Percentiles rank a stretch among this genome's conserved stretches.
Conservation (phyloP, 2,888 invertebrate species). For the Ashinkailepas kermadecensis region DNA sequence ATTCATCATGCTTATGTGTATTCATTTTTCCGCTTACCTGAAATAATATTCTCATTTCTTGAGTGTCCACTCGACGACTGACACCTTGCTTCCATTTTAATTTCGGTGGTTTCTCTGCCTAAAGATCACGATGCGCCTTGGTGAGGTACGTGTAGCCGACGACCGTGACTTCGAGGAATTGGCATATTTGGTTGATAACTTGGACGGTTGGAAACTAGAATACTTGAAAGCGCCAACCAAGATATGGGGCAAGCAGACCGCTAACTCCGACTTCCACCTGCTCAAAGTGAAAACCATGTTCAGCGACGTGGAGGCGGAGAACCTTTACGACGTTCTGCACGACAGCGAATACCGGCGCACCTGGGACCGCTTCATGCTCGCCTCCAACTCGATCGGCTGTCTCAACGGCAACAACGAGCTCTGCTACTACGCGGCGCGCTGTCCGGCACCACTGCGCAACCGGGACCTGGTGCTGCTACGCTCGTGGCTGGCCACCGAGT, state of each 20-base stretch:
- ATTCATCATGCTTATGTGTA: too few species aligned
- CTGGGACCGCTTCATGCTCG: constrained; percentile 87
- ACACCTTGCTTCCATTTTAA: too few species aligned
- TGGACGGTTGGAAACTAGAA: constrained; percentile 71
- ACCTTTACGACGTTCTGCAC: constrained; percentile 80
- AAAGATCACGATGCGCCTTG: not conserved
- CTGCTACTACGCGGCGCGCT: constrained; percentile 84
- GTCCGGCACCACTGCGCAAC: constrained; percentile 78
- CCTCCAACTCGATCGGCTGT: constrained; percentile 76
- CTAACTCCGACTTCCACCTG: constrained; percentile 54
- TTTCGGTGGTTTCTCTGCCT: too few species aligned
- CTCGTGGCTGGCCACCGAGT: constrained; percentile 79
- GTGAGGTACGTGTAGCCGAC: constrained; percentile 68
- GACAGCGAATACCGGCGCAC: constrained; percentile 79
- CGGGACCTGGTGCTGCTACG: constrained; percentile 86
- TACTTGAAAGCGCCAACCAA: constrained; percentile 62
- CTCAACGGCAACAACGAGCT: constrained; percentile 89
- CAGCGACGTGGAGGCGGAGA: constrained; percentile 62
- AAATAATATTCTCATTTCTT: too few species aligned
- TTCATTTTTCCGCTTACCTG: too few species aligned
- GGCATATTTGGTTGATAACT: constrained; percentile 62
- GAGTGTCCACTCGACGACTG: too few species aligned
- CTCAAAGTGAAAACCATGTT: constrained; percentile 59
- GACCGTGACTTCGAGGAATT: constrained; percentile 77
- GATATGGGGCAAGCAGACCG: constrained; percentile 54